Evolutionary conservation across 2,888 invertebrate genomes (phyloP).

Genomic region (Eledona agricola): DNA sequence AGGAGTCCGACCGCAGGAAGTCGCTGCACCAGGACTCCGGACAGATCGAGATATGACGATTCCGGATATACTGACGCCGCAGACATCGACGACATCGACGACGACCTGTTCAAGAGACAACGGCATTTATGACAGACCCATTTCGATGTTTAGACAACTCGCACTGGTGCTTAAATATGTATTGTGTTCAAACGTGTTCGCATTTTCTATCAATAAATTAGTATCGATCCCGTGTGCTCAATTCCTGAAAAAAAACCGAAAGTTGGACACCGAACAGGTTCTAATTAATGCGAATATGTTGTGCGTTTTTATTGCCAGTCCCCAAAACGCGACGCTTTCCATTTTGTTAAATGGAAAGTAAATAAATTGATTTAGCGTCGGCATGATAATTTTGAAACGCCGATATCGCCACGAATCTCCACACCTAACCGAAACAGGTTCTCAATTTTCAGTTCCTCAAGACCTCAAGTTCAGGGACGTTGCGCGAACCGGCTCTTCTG

Average conservation of each 20-base stretch:
- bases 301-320: too few species aligned
- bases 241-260: too few species aligned
- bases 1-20: slow-evolving; percentile 68
- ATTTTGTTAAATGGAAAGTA: too few species aligned
- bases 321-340: too few species aligned
- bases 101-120: slow-evolving; percentile 72
- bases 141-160: slow-evolving; percentile 48
- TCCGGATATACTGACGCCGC: slow-evolving; percentile 77
- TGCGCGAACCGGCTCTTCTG: slow-evolving; percentile 27
- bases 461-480: slow-evolving; percentile 34
- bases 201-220: too few species aligned
- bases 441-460: slow-evolving; percentile 32
- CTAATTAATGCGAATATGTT: too few species aligned
- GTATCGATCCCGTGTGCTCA: too few species aligned
- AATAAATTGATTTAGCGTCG: too few species aligned
- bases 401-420: not conserved
- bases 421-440: slow-evolving; percentile 25
- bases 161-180: too few species aligned
- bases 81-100: slow-evolving; percentile 73
- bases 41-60: slow-evolving; percentile 74
- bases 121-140: slow-evolving; percentile 65
- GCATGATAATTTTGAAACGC: too few species aligned
- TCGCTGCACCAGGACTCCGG: slow-evolving; percentile 60
- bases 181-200: too few species aligned
- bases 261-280: too few species aligned